Conservation (phyloP, 2,113 vertebrate species). For the Istiophorus platypterus region DNA sequence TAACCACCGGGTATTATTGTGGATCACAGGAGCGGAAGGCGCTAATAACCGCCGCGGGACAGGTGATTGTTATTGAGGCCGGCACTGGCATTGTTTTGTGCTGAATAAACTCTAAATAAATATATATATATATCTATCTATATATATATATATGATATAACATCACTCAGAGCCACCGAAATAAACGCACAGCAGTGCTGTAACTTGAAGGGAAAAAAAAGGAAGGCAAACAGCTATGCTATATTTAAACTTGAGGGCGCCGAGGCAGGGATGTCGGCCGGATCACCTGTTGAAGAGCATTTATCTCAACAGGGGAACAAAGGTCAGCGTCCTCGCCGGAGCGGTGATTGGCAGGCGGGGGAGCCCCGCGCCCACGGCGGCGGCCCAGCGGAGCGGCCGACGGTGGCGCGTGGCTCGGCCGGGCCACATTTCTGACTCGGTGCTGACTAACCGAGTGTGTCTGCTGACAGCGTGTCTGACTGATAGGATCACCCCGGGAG, state of each 20-base stretch:
- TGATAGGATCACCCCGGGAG: conserved; percentile 74
- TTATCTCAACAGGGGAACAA: conserved; percentile 67
- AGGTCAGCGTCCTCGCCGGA: conserved; percentile 69
- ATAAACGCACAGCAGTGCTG: conserved; percentile 37
- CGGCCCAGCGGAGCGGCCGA: conserved; percentile 69
- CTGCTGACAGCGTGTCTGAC: conserved; percentile 77
- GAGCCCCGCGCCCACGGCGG: conserved; percentile 55
- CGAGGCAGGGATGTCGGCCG: conserved; percentile 57
- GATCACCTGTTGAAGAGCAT: conserved; percentile 77
- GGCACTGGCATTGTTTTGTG: conserved; percentile 46
- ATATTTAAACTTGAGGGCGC: conserved; percentile 68
- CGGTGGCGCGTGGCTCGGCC: conserved; percentile 63
- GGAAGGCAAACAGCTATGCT: conserved; percentile 28
- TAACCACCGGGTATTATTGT: conserved; percentile 68
- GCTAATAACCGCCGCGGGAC: conserved; percentile 64
- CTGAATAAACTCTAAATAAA: conserved; percentile 62
- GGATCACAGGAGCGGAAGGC: conserved; percentile 67
- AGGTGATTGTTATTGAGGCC: conserved; percentile 63
- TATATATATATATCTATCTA: no score
- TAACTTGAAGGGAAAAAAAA: conserved; percentile 18
- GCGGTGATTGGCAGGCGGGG: conserved; percentile 77
- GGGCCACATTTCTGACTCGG: conserved; percentile 73
- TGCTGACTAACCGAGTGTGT: conserved; percentile 79
- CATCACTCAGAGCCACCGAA: conserved; percentile 42
- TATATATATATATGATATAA: conserved; percentile 41